Evolutionary conservation across 2,113 vertebrate species (phyloP).

Genomic region (Xenotilapia longispinis): DNA sequence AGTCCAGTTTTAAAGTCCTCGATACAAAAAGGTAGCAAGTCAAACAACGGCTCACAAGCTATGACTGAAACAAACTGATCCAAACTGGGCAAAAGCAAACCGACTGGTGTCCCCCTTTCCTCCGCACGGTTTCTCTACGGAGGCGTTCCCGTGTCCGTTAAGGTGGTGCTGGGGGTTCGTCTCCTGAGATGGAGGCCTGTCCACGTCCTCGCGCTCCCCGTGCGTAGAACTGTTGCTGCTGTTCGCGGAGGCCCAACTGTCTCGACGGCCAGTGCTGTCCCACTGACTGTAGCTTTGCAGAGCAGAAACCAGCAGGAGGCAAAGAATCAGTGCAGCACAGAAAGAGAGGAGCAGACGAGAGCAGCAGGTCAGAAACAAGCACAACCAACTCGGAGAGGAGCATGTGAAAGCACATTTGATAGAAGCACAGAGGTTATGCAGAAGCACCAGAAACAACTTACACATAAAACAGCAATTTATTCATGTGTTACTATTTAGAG

Average conservation of each 20-base stretch:
- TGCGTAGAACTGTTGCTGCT: slow-evolving; percentile 68
- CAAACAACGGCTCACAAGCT: not conserved
- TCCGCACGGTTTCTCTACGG: slow-evolving; percentile 45
- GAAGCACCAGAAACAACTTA: slow-evolving; percentile 9
- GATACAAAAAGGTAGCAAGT: not conserved
- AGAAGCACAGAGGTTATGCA: slow-evolving; percentile 27
- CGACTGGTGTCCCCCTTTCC: not conserved
- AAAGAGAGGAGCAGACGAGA: slow-evolving; percentile 61
- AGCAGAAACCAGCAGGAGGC: slow-evolving; percentile 70
- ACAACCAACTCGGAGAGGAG: slow-evolving; percentile 22
- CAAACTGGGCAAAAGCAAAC: not conserved
- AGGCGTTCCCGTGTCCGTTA: slow-evolving; percentile 76
- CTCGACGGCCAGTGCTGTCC: slow-evolving; percentile 81
- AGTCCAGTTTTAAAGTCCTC: not conserved
- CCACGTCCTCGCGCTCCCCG: slow-evolving; percentile 56
- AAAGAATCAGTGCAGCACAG: slow-evolving; percentile 52
- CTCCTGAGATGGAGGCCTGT: slow-evolving; percentile 61
- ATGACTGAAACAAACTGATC: not conserved
- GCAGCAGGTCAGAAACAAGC: slow-evolving; percentile 58
- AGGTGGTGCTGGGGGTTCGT: slow-evolving; percentile 70
- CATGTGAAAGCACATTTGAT: not conserved
- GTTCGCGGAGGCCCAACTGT: slow-evolving; percentile 76
- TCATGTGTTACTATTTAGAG: not conserved
- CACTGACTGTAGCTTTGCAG: slow-evolving; percentile 91
- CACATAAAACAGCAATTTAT: not conserved